These are phyloP conservation scores for Orthosia gothica DNA, from an alignment of 2,888 invertebrate species.

Conservation along the genomic window DNA sequence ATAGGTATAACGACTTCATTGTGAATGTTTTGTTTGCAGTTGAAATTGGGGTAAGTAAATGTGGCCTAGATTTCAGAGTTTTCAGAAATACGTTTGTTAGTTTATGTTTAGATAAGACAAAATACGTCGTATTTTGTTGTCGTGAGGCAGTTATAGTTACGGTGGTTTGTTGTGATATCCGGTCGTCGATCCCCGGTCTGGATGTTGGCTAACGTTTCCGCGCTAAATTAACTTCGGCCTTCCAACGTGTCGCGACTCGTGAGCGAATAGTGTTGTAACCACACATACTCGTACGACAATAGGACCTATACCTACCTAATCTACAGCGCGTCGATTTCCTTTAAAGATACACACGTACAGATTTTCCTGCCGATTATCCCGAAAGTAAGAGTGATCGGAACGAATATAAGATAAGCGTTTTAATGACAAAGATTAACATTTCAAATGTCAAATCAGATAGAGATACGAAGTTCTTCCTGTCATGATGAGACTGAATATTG, in stretches of 20 bases:
- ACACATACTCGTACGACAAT: slow-evolving; percentile 14
- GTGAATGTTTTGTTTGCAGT: slow-evolving; percentile 29
- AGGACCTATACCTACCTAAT: slow-evolving; percentile 4
- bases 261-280: slow-evolving; percentile 45
- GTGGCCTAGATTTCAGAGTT: slow-evolving; percentile 45
- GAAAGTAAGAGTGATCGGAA: slow-evolving; percentile 47
- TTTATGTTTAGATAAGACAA: slow-evolving; percentile 40
- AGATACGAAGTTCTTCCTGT: slow-evolving; percentile 2
- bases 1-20: slow-evolving; percentile 19
- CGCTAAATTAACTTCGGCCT: slow-evolving; percentile 81
- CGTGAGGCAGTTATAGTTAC: slow-evolving; percentile 35
- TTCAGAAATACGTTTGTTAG: slow-evolving; percentile 26
- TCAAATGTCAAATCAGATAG: background rate
- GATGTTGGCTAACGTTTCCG: slow-evolving; percentile 77
- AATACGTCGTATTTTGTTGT: slow-evolving; percentile 24
- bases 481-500: background rate
- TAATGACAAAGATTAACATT: slow-evolving; percentile 28
- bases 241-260: slow-evolving; percentile 68
- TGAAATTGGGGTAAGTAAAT: slow-evolving; percentile 40
- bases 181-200: slow-evolving; percentile 80
- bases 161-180: slow-evolving; percentile 70
- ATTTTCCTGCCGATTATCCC: slow-evolving; percentile 32
- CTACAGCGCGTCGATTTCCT: slow-evolving; percentile 33
- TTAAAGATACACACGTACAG: slow-evolving; percentile 32
- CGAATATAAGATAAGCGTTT: slow-evolving; percentile 39